Base-by-base conservation (phyloP, 2,888 invertebrate genomes). In the Myopa tessellatipennis region DNA sequence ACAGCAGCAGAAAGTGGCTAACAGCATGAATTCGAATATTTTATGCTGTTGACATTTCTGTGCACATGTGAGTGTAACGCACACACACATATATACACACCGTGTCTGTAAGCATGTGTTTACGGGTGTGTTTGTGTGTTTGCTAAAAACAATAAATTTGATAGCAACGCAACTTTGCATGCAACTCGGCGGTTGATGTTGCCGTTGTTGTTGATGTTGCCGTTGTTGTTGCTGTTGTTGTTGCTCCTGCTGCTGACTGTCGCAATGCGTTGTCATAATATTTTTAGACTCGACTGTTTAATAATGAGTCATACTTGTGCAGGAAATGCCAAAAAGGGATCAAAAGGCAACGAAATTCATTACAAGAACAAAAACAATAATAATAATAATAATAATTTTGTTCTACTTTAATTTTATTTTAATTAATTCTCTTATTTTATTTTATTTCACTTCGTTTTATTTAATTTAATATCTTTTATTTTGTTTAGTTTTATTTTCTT, bases 191-290 rank as follows among this genome's bases (percentile, higher is more conserved):
- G 10, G 18, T 61, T n/a, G 16, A 16, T 58, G 40, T 68, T 52
- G 52, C 26, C 26, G n/a, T 52, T 50, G 26, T 34, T 65, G 18
- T 10, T 70, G 52, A 14, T 70, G 70, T 61, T 61, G 72, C 58
- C n/a, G n/a, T 61, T 18, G 16, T 4, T 58, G 40, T 68, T 50
- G 50, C 26, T 52, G n/a, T 52, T 50, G 26, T 34, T 65, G 26
- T 10, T 70, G 52, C 12, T 70, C 52, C 40, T 61, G 73, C 58
- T 36, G 26, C 26, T 26, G 26, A 34, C 40, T 61, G 72, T 14
- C 38, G 60, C 72, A 61, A 16, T 73, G 63, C 65, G 65, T 50
- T 65, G 74, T 65, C 52, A 50, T 61, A 60, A 73, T 74, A 74
- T 52, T 74, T 55, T 74, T 74, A 65, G 45, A 26, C 52, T 61